Evolutionary conservation across 2,888 invertebrate genomes (phyloP).

Genomic region (Halocaridina rubra): DNA sequence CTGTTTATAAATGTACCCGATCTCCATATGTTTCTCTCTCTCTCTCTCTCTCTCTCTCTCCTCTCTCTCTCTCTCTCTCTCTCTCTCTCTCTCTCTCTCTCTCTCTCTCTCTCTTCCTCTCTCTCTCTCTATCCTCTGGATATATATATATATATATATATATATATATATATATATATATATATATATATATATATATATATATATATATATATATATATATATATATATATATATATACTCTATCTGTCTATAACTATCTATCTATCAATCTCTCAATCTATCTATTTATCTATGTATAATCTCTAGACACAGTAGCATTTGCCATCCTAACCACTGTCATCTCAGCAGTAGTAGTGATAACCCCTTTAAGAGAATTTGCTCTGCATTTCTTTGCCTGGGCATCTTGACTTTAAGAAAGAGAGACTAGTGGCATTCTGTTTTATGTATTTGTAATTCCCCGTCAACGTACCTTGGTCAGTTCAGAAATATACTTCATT

Average conservation of each 20-base stretch:
- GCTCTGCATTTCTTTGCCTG: too few species aligned
- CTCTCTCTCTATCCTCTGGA: not conserved
- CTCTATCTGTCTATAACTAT: not conserved
- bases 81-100: not conserved
- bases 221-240: not conserved
- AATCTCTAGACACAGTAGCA: too few species aligned
- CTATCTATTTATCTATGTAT: too few species aligned
- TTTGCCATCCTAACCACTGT: too few species aligned
- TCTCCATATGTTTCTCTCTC: not conserved
- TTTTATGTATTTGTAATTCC: too few species aligned
- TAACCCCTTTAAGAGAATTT: too few species aligned
- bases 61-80: not conserved
- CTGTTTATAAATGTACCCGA: not conserved
- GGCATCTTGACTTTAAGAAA: too few species aligned
- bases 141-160: not conserved
- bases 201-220: not conserved
- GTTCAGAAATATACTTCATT: too few species aligned
- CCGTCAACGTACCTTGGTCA: too few species aligned
- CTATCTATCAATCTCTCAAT: too few species aligned
- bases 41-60: not conserved
- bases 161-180: not conserved
- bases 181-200: not conserved
- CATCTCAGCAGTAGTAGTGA: too few species aligned
- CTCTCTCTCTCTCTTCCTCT: not conserved
- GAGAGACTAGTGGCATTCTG: too few species aligned